Evolutionary conservation across 2,113 vertebrate genomes (phyloP).

Genomic region (Haemorhous mexicanus): DNA sequence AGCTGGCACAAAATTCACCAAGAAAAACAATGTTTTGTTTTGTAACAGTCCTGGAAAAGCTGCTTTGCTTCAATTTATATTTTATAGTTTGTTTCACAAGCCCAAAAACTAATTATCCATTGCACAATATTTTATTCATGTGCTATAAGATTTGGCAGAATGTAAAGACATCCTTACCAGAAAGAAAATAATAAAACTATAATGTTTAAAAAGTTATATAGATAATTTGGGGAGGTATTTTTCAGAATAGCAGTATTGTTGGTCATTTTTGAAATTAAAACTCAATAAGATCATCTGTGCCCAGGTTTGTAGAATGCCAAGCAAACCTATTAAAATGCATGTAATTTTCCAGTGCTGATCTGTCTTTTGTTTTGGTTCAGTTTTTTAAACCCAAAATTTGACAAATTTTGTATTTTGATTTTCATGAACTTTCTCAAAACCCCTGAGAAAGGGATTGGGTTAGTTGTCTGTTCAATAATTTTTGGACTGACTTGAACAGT

Average conservation of each 20-base stretch:
- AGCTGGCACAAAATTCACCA: neutral
- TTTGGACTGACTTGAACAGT: neutral
- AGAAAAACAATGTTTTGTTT: neutral
- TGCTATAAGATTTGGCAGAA: neutral
- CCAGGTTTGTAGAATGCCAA: neutral
- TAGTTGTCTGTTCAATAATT: neutral
- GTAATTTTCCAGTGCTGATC: neutral
- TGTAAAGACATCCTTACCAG: neutral
- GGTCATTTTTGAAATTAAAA: neutral
- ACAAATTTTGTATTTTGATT: neutral
- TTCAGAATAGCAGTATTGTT: neutral
- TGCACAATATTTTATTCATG: neutral
- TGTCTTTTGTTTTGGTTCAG: rapidly evolving
- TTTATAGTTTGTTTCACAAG: conserved; percentile 7
- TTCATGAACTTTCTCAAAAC: neutral
- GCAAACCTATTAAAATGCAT: neutral
- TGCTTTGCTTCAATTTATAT: neutral
- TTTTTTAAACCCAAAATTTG: neutral
- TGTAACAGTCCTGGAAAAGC: conserved; percentile 1
- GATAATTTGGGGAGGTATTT: neutral
- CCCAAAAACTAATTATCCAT: neutral
- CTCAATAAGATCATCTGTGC: neutral
- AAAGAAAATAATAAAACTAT: neutral
- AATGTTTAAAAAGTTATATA: neutral
- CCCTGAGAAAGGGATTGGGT: neutral